These are phyloP conservation scores for Trachelipus rathkii DNA, from an alignment of 1,140 invertebrate genomes.

Conservation along the genomic window DNA sequence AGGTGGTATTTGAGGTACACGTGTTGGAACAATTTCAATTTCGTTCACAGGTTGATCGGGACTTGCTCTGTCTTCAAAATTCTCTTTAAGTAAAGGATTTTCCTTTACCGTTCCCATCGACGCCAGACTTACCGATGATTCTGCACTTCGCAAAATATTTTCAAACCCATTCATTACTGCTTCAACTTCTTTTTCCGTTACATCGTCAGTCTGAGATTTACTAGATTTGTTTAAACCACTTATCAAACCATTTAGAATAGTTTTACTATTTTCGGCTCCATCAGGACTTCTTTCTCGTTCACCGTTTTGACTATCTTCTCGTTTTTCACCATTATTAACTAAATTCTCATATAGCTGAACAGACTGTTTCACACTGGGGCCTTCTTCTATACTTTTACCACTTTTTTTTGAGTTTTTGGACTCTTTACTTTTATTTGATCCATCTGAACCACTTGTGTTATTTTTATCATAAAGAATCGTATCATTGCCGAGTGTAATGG, in stretches of 20 bases:
- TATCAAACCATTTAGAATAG: constrained; percentile 12
- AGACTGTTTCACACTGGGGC: constrained; percentile 36
- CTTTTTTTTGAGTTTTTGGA: constrained; percentile 24
- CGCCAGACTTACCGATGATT: constrained; percentile 61
- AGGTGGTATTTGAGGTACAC: constrained; percentile 59
- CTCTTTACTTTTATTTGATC: constrained; percentile 33
- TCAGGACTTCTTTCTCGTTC: constrained; percentile 4
- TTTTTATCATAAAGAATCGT: constrained; percentile 54
- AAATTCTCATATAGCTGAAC: constrained; percentile 44
- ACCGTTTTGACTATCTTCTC: constrained; percentile 11
- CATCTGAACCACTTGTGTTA: constrained; percentile 51
- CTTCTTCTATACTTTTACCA: constrained; percentile 20
- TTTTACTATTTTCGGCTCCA: constrained; percentile 2
- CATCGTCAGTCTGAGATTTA: constrained; percentile 55
- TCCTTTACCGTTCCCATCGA: constrained; percentile 44
- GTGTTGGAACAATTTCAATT: constrained; percentile 60
- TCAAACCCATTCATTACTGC: constrained; percentile 78
- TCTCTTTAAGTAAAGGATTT: constrained; percentile 29
- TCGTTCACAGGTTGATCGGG: constrained; percentile 49
- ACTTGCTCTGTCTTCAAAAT: constrained; percentile 38
- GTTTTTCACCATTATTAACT: constrained; percentile 36
- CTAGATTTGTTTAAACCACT: neutral
- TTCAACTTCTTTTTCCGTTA: constrained; percentile 77
- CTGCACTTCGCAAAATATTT: constrained; percentile 78
- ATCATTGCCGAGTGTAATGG: constrained; percentile 60